Evolutionary conservation across 2,888 invertebrate species (phyloP).

Genomic region (Latrodectus hesperus): DNA sequence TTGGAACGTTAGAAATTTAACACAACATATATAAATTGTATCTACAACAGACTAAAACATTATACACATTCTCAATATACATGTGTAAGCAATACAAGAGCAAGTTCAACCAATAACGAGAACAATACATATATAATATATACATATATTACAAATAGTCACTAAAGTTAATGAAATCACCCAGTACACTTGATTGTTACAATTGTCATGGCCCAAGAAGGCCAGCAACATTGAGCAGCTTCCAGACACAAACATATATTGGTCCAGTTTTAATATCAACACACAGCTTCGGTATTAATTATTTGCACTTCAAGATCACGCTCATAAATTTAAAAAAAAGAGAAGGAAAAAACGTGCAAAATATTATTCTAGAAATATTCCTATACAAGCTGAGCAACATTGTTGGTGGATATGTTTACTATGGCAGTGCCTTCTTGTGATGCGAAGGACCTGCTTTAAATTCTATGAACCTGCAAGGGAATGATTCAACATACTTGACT

Average conservation of each 20-base stretch:
- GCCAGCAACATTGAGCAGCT: conserved; percentile 60
- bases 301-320: conserved; percentile 1
- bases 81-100: conserved; percentile 61
- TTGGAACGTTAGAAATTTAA: conserved; percentile 22
- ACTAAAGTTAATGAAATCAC: conserved; percentile 52
- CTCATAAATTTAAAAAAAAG: conserved; percentile 16
- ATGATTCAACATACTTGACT: conserved; percentile 54
- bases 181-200: conserved; percentile 62
- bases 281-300: background rate
- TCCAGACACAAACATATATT: conserved; percentile 41
- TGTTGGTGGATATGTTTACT: conserved; percentile 67
- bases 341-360: conserved; percentile 46
- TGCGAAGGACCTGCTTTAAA: conserved; percentile 29
- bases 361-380: conserved; percentile 40
- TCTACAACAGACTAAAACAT: conserved; percentile 60
- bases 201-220: conserved; percentile 53
- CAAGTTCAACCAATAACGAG: conserved; percentile 59
- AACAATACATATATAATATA: conserved; percentile 56
- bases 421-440: conserved; percentile 53
- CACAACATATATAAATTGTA: conserved; percentile 55
- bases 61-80: conserved; percentile 53
- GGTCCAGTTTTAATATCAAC: conserved; percentile 41
- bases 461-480: conserved; percentile 49
- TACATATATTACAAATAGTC: conserved; percentile 65
- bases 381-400: conserved; percentile 68